A percentile compares a stretch with the other conserved stretches of the same genome.
phyloP scores from a whole-genome alignment of 2,888 invertebrate species.

The Cordilura impudica region DNA sequence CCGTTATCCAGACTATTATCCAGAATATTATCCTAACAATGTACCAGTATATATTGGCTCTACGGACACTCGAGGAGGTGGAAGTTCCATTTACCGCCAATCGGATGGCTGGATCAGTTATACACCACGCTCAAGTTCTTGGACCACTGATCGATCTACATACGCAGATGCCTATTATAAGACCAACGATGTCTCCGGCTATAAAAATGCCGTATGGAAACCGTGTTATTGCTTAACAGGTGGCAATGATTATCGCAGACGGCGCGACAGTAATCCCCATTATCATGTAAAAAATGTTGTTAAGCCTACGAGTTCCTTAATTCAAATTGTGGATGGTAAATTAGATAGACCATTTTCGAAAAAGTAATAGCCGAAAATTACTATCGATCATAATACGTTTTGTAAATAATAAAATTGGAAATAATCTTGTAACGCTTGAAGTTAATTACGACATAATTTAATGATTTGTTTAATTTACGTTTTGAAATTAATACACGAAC shows the following conservation, averaged over 20 bases:
- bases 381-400: background rate
- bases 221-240: slow-evolving; percentile 75
- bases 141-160: slow-evolving; percentile 76
- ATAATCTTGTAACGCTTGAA: no score
- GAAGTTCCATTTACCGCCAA: slow-evolving; percentile 69
- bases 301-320: slow-evolving; percentile 65
- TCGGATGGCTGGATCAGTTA: slow-evolving; percentile 75
- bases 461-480: background rate
- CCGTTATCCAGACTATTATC: slow-evolving; percentile 65
- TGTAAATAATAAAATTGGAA: slow-evolving; percentile 8
- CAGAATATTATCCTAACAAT: slow-evolving; percentile 71
- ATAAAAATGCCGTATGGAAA: slow-evolving; percentile 74
- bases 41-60: slow-evolving; percentile 70
- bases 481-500: background rate
- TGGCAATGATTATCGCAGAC: slow-evolving; percentile 68
- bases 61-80: slow-evolving; percentile 64
- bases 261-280: slow-evolving; percentile 68
- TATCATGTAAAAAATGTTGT: slow-evolving; percentile 51
- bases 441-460: background rate
- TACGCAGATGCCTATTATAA: slow-evolving; percentile 71
- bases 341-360: slow-evolving; percentile 72
- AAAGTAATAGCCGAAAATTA: slow-evolving; percentile 46
- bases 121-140: slow-evolving; percentile 70
- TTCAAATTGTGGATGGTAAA: slow-evolving; percentile 72
- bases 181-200: slow-evolving; percentile 66